Conservation (phyloP, 2,797 vertebrate species). For the Bovichtus variegatus region DNA sequence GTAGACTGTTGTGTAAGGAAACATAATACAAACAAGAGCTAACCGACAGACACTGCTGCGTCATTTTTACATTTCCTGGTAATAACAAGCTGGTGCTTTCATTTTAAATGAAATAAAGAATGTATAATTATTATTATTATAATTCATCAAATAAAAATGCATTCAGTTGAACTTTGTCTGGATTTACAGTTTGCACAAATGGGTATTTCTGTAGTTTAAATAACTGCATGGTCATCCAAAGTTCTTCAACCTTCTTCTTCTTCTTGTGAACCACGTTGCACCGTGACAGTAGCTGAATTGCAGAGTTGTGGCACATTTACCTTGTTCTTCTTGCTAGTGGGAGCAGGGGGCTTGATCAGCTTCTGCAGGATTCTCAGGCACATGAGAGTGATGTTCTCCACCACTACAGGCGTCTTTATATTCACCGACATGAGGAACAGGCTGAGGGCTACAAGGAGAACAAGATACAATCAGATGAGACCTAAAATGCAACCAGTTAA, state of each 20-base stretch:
- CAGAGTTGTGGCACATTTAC: slow-evolving; percentile 69
- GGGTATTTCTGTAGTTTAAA: too few species aligned
- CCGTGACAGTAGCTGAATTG: neutral
- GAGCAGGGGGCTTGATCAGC: slow-evolving; percentile 95
- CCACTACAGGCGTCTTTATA: slow-evolving; percentile 98
- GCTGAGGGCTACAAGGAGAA: slow-evolving; percentile 88
- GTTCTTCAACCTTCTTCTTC: too few species aligned
- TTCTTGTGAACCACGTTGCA: too few species aligned
- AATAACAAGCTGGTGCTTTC: neutral
- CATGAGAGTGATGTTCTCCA: slow-evolving; percentile 99
- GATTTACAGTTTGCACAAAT: neutral
- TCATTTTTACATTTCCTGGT: neutral
- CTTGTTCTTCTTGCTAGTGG: slow-evolving; percentile 99
- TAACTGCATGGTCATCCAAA: too few species aligned
- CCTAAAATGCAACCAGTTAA: neutral
- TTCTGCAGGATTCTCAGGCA: slow-evolving; percentile 98
- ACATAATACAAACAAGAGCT: neutral
- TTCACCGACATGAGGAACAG: slow-evolving; percentile 99
- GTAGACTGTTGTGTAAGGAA: neutral
- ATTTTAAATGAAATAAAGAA: neutral
- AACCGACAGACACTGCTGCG: neutral
- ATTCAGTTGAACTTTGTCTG: neutral
- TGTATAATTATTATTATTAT: neutral
- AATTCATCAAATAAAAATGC: too few species aligned
- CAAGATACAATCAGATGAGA: slow-evolving; percentile 4